Evolutionary conservation across 2,888 invertebrate genomes (phyloP), one percentile per base, ranked within the genome.

Genomic region (Hedya salicella): DNA sequence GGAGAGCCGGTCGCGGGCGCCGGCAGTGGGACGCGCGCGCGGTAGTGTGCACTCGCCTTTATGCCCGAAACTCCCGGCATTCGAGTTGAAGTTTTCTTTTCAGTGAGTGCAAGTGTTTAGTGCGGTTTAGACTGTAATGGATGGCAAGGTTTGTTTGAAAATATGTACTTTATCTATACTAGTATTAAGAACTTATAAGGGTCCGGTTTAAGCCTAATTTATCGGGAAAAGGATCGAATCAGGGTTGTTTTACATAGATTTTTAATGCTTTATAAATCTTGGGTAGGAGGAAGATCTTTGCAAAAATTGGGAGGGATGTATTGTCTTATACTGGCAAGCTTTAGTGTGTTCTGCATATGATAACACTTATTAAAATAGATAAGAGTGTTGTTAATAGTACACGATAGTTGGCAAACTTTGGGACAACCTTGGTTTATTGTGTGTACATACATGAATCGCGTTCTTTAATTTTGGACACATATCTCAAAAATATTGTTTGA

Each of bases 1-100:
- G 87, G 86, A 86, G 88, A 86, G 87, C 78, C 83, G 81, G 80
- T 81, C 83, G 83, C 80, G 80, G 80, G 81, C 81, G 76, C 80
- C 79, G 76, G 76, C 82, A 84, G 85, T 83, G 82, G 73, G 69
- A 72, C 74, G 74, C 69, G 71, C 73, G 79, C 73, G 78, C 73
- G 73, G 71, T 70, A 69, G 72, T 69, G 71, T 71, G 72, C 70
- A 72, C 76, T 69, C 69, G 71, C 77, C 64, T 65, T 56, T 68
- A 54, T 36, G 73, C 74, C 74, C 50, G 32, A 74, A 80, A 81
- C 32, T 25, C 16, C 85, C 82, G 82, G 2, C 36, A 11, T 36
- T 36, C 36, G 82, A 84, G 83, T 83, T 79, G 73, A 69, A 78
- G 80, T 75, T 57, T 46, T 74, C 71, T 75, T 57, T 46, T 74